These are phyloP conservation scores for Phorcus lineatus DNA, from an alignment of 2,888 invertebrate species.

Conservation along the genomic window DNA sequence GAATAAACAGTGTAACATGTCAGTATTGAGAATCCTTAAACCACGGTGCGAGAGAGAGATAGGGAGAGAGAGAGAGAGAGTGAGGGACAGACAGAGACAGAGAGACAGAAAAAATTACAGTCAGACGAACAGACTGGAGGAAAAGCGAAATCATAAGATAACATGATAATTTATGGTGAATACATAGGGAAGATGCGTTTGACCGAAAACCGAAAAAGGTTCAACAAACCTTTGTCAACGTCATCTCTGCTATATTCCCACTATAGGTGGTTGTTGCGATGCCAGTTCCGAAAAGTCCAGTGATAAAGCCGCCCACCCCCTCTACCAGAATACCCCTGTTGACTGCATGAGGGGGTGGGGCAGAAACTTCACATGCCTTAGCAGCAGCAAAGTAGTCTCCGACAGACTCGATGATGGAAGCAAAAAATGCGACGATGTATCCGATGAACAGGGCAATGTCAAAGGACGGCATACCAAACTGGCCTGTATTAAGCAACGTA, in stretches of 20 bases:
- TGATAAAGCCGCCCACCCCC: slow-evolving; percentile 87
- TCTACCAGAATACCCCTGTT: slow-evolving; percentile 85
- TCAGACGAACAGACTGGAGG: too few species aligned
- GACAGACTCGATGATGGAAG: slow-evolving; percentile 76
- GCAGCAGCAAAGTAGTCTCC: slow-evolving; percentile 83
- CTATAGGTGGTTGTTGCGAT: slow-evolving; percentile 93
- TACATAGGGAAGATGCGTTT: too few species aligned
- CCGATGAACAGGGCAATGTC: slow-evolving; percentile 64
- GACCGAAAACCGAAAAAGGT: too few species aligned
- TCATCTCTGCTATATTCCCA: slow-evolving; percentile 92
- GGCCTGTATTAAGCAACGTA: slow-evolving; percentile 74
- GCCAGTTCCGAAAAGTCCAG: slow-evolving; percentile 89
- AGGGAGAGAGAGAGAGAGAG: too few species aligned
- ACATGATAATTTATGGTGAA: too few species aligned
- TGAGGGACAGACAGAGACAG: too few species aligned
- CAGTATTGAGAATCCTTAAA: too few species aligned
- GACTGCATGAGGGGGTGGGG: slow-evolving; percentile 90
- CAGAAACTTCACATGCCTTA: slow-evolving; percentile 80
- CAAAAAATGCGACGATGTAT: slow-evolving; percentile 63
- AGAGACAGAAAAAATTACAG: too few species aligned
- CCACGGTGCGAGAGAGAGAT: too few species aligned
- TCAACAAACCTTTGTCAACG: slow-evolving; percentile 90
- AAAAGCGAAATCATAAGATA: too few species aligned
- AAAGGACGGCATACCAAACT: slow-evolving; percentile 68
- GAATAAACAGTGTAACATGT: too few species aligned